phyloP scores from a whole-genome alignment of 2,113 vertebrate species.

The Grammomys dolichurus region DNA sequence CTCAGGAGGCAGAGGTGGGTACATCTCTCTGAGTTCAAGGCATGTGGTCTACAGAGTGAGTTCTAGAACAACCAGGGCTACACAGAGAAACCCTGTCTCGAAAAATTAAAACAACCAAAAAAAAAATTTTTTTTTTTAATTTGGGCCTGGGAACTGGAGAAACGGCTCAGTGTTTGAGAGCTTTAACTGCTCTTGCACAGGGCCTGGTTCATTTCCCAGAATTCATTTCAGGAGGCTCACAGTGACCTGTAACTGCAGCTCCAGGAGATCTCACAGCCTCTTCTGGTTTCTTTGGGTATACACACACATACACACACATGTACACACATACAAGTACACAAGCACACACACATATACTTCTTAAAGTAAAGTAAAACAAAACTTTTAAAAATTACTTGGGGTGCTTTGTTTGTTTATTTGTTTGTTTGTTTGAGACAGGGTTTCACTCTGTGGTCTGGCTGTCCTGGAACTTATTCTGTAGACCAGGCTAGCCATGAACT shows the following conservation, averaged over 20 bases:
- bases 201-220: not conserved
- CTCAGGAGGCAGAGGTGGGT: not conserved
- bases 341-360: not conserved
- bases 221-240: not conserved
- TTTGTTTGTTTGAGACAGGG: not conserved
- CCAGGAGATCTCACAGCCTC: not conserved
- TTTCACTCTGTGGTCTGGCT: not conserved
- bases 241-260: not conserved
- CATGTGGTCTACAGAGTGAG: not conserved
- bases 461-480: not conserved
- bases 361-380: not conserved
- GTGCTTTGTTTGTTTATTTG: not conserved
- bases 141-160: not conserved
- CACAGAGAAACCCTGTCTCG: not conserved
- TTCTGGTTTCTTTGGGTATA: not conserved
- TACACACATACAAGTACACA: not conserved
- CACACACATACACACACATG: not conserved
- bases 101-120: too few relatives aligned
- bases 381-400: not conserved
- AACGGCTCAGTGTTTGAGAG: not conserved
- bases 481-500: not conserved
- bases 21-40: not conserved
- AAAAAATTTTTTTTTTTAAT: not conserved
- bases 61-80: not conserved
- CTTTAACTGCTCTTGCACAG: not conserved